A percentile compares a stretch with the other conserved stretches of the same genome.
phyloP scores from a whole-genome alignment of 2,888 invertebrate species.

The Margaritifera margaritifera region DNA sequence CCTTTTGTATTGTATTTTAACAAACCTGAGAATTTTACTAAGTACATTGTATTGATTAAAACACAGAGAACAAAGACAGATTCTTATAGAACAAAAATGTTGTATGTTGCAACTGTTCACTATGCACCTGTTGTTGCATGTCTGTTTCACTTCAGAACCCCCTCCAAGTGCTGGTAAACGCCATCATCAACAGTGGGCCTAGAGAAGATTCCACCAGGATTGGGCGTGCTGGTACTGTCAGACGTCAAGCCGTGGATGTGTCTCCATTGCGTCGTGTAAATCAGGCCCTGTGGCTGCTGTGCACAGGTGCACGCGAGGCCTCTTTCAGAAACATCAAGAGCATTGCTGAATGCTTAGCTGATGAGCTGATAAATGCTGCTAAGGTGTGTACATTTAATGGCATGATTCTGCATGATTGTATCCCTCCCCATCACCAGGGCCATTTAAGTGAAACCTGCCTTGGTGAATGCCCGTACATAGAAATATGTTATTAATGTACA shows the following conservation, averaged over 20 bases:
- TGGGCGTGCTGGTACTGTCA: conserved; percentile 99
- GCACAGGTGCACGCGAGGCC: conserved; percentile 98
- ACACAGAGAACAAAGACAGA: no score
- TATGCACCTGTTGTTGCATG: conserved; percentile 19
- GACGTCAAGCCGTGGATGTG: conserved; percentile 99
- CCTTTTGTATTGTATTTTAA: no score
- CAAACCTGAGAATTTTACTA: no score
- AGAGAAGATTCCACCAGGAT: conserved; percentile 99
- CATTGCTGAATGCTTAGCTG: conserved; percentile 99
- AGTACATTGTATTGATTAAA: no score
- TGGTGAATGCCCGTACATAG: no score
- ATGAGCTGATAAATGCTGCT: conserved; percentile 99
- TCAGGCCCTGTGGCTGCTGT: conserved; percentile 99
- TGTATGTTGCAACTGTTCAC: no score
- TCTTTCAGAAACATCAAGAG: conserved; percentile 99
- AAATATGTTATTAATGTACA: background rate
- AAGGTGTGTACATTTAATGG: conserved; percentile 78
- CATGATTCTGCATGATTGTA: background rate
- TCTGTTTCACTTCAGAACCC: conserved; percentile 75
- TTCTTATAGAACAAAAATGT: no score
- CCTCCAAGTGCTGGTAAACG: conserved; percentile 90
- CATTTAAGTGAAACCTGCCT: background rate
- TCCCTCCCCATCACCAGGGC: background rate
- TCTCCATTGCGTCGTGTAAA: conserved; percentile 98
- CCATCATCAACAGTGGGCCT: conserved; percentile 99